phyloP scores from a whole-genome alignment of 1,140 invertebrate species.

The Brevipalpus yothersi region DNA sequence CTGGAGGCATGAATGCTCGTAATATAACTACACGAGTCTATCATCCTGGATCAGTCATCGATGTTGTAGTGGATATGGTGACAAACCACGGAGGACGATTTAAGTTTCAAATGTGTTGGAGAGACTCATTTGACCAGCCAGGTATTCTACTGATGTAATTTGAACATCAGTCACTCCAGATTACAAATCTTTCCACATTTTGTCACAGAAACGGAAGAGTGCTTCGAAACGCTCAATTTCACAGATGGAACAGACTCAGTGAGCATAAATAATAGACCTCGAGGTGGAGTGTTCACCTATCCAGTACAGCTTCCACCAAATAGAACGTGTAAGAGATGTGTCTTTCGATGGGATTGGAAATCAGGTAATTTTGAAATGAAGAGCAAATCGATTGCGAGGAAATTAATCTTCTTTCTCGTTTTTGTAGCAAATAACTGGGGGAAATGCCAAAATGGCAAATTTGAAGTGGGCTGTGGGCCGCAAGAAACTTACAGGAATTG shows the following conservation, averaged over 20 bases:
- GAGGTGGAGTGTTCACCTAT: conserved; percentile 9
- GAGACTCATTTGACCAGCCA: conserved; percentile 46
- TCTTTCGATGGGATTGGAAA: conserved; percentile 20
- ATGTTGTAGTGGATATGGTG: conserved; percentile 14
- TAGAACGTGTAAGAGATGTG: conserved; percentile 17
- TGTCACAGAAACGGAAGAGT: conserved; percentile 16
- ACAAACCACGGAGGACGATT: conserved; percentile 32
- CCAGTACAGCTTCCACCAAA: conserved; percentile 15
- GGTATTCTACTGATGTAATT: conserved; percentile 14
- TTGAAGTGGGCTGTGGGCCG: conserved; percentile 38
- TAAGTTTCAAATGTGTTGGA: conserved; percentile 54
- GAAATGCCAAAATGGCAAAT: conserved; percentile 9
- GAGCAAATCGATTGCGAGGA: background rate
- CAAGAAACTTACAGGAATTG: conserved; percentile 69
- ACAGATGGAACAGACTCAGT: conserved; percentile 14
- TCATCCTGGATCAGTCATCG: conserved; percentile 42
- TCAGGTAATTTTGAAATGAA: conserved; percentile 15
- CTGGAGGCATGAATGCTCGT: conserved; percentile 51
- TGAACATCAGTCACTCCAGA: background rate
- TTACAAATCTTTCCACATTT: background rate
- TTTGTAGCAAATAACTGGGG: conserved; percentile 15
- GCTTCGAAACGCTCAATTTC: conserved; percentile 19
- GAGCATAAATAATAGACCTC: conserved; percentile 4
- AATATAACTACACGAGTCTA: conserved; percentile 57
- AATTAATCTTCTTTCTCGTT: background rate